phyloP scores from a whole-genome alignment of 2,113 vertebrate species.

The Alaudala cheleensis region DNA sequence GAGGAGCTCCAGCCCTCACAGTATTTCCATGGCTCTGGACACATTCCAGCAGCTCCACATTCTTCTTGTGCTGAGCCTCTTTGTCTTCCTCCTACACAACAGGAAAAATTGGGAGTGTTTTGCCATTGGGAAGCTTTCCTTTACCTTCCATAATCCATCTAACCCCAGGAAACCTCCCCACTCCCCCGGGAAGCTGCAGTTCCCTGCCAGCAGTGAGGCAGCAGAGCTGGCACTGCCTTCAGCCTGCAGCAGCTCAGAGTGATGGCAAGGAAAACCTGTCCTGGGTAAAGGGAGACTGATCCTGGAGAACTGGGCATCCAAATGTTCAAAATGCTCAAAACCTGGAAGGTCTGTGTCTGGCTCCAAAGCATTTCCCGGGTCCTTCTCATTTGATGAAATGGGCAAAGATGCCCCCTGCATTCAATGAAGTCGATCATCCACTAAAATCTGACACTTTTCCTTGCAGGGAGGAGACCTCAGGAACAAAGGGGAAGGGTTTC shows the following conservation, averaged over 20 bases:
- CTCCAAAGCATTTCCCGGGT: background rate
- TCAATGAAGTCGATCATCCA: fast-evolving
- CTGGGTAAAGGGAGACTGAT: background rate
- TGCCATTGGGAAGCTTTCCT: background rate
- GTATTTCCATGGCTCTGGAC: fast-evolving
- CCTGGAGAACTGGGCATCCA: background rate
- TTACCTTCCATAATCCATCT: background rate
- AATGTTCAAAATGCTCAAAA: background rate
- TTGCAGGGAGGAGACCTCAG: background rate
- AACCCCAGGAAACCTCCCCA: background rate
- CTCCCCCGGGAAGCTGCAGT: background rate
- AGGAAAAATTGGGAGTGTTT: background rate
- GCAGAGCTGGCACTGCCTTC: background rate
- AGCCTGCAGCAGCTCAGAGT: background rate
- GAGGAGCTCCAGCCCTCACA: background rate
- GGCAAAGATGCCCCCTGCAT: background rate
- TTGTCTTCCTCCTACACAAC: background rate
- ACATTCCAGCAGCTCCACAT: background rate
- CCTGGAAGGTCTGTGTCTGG: background rate
- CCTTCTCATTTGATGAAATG: background rate
- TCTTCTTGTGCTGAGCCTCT: background rate
- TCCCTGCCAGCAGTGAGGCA: background rate
- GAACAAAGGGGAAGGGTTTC: background rate
- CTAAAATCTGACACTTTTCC: background rate
- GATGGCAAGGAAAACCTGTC: background rate